Conservation (phyloP, 2,888 invertebrate genomes). For the Pyrrhia umbra region DNA sequence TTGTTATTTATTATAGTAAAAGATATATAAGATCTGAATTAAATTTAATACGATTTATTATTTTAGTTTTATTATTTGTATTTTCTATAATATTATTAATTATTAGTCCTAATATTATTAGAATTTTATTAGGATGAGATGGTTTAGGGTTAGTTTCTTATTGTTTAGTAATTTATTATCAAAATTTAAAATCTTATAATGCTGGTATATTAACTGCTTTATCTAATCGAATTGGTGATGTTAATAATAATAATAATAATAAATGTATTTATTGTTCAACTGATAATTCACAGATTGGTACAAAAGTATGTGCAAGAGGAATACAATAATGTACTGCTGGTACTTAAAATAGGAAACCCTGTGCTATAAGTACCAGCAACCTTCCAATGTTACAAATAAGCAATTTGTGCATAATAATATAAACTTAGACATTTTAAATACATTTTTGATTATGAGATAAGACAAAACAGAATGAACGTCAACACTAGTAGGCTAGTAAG, state of each 20-base stretch:
- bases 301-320: too few relatives aligned
- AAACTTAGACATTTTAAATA: too few relatives aligned
- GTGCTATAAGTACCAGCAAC: too few relatives aligned
- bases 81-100: constrained; percentile 92
- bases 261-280: too few relatives aligned
- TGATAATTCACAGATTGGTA: too few relatives aligned
- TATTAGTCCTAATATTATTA: constrained; percentile 92
- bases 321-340: too few relatives aligned
- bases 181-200: constrained; percentile 92
- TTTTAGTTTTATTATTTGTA: constrained; percentile 92
- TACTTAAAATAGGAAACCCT: too few relatives aligned
- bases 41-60: constrained; percentile 91
- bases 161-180: constrained; percentile 93
- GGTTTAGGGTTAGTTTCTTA: constrained; percentile 93
- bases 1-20: constrained; percentile 91
- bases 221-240: constrained; percentile 94
- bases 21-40: constrained; percentile 91
- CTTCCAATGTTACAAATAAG: too few relatives aligned
- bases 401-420: too few relatives aligned
- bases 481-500: too few relatives aligned
- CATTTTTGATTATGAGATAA: too few relatives aligned
- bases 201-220: constrained; percentile 93
- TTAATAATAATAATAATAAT: constrained; percentile 57
- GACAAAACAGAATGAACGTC: too few relatives aligned
- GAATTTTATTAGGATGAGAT: constrained; percentile 93